Evolutionary conservation across 1,140 invertebrate genomes (phyloP).

Genomic region (Euborellia annulipes): DNA sequence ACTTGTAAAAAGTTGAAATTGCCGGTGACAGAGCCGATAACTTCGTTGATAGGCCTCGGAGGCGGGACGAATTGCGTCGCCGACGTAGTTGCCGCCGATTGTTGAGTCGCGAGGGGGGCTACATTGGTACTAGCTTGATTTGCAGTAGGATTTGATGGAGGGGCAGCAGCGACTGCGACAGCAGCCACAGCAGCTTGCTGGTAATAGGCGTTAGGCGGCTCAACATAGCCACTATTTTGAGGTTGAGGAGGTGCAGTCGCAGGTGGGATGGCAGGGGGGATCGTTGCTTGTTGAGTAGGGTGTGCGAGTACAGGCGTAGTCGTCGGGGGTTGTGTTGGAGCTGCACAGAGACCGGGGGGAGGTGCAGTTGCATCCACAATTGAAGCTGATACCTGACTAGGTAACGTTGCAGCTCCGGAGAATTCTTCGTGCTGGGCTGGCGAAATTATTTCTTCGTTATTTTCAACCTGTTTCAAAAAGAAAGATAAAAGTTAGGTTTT

Average conservation of each 20-base stretch:
- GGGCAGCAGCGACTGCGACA: slow-evolving; percentile 8
- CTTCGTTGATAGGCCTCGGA: slow-evolving; percentile 48
- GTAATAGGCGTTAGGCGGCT: too few relatives aligned
- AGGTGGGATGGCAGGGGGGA: neutral
- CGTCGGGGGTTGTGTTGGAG: too few relatives aligned
- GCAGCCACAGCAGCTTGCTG: slow-evolving; percentile 8
- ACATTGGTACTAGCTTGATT: slow-evolving; percentile 11
- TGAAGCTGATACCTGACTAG: too few relatives aligned
- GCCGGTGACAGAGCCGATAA: slow-evolving; percentile 39
- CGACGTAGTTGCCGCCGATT: slow-evolving; percentile 17
- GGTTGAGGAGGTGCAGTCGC: slow-evolving; percentile 1
- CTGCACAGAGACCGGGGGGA: too few relatives aligned
- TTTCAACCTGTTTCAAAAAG: too few relatives aligned
- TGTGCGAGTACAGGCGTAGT: too few relatives aligned
- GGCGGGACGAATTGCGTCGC: slow-evolving; percentile 36
- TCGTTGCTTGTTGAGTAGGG: neutral
- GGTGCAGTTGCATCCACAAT: too few relatives aligned
- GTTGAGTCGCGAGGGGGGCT: slow-evolving; percentile 32
- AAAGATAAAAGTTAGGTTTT: too few relatives aligned
- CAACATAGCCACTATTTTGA: too few relatives aligned
- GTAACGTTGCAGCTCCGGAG: too few relatives aligned
- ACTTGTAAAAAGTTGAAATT: slow-evolving; percentile 37
- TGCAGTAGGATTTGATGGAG: slow-evolving; percentile 18
- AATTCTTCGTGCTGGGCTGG: too few relatives aligned
- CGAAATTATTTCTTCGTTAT: too few relatives aligned